Conservation (phyloP, 2,888 invertebrate genomes). For the Oxytorus armatus region DNA sequence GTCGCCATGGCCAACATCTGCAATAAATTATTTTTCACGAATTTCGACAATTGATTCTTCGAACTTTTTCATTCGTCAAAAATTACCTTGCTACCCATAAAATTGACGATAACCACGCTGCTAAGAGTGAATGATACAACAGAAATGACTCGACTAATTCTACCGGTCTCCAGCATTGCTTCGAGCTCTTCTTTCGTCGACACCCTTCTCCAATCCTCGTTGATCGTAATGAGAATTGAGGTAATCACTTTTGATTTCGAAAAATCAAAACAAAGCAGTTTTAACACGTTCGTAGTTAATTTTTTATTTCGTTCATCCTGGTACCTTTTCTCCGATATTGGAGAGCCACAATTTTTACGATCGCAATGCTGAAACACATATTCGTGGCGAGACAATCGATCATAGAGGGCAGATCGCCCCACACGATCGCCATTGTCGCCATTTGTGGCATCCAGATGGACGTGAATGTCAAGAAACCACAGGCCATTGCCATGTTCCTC, state of each 20-base stretch:
- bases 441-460: constrained; percentile 65
- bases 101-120: constrained; percentile 45
- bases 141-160: constrained; percentile 67
- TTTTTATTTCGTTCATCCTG: constrained; percentile 50
- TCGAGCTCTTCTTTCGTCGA: constrained; percentile 51
- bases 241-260: constrained; percentile 29
- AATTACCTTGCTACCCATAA: too few species aligned
- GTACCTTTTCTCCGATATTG: constrained; percentile 72
- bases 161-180: constrained; percentile 70
- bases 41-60: not conserved
- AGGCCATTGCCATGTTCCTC: constrained; percentile 54
- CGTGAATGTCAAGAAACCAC: constrained; percentile 42
- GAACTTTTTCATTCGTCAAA: not conserved
- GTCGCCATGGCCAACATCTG: constrained; percentile 18
- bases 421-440: constrained; percentile 59
- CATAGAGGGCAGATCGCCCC: constrained; percentile 71
- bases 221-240: constrained; percentile 49
- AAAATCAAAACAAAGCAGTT: not conserved
- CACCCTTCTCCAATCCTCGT: constrained; percentile 66
- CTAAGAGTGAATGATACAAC: constrained; percentile 60
- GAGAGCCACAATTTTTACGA: constrained; percentile 70
- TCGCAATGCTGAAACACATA: constrained; percentile 70
- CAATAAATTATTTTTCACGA: not conserved
- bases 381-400: constrained; percentile 75
- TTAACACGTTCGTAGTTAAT: not conserved